A percentile compares a stretch with the other conserved stretches of the same genome.
phyloP scores from a whole-genome alignment of 1,140 invertebrate species.

The Orchestia grillus region DNA sequence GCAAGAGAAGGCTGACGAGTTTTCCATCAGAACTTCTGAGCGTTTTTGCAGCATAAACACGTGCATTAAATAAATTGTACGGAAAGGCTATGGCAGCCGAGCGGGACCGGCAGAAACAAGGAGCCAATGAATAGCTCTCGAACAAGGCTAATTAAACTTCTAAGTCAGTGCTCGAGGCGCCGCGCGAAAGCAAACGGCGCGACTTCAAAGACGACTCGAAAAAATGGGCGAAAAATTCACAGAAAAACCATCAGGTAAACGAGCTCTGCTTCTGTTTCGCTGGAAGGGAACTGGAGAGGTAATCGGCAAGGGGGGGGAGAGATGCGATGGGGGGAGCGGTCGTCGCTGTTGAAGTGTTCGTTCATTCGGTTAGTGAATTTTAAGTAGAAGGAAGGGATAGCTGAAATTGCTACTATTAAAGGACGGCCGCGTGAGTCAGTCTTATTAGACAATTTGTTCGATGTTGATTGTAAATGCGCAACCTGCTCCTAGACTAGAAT shows the following conservation, averaged over 20 bases:
- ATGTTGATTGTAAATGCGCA: background rate
- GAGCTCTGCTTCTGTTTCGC: background rate
- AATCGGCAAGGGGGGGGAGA: background rate
- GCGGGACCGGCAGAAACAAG: background rate
- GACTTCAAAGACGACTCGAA: background rate
- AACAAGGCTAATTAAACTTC: slow-evolving; percentile 50
- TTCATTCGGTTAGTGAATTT: background rate
- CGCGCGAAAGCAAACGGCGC: background rate
- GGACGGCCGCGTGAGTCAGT: background rate
- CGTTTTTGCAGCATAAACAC: background rate
- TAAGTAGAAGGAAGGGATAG: background rate
- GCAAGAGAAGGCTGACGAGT: background rate
- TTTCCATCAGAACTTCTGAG: background rate
- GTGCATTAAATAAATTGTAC: background rate
- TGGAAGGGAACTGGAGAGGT: background rate
- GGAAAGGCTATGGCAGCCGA: background rate
- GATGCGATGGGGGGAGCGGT: background rate
- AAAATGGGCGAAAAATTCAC: slow-evolving; percentile 5
- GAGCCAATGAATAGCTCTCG: slow-evolving; percentile 5
- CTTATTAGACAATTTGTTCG: background rate
- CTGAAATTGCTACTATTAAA: background rate
- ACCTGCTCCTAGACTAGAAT: no score
- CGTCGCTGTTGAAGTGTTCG: background rate
- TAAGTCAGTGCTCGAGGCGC: slow-evolving; percentile 18
- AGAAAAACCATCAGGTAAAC: slow-evolving; percentile 10